Conservation (phyloP, 1,140 invertebrate genomes). For the Eupristina koningsbergeri region DNA sequence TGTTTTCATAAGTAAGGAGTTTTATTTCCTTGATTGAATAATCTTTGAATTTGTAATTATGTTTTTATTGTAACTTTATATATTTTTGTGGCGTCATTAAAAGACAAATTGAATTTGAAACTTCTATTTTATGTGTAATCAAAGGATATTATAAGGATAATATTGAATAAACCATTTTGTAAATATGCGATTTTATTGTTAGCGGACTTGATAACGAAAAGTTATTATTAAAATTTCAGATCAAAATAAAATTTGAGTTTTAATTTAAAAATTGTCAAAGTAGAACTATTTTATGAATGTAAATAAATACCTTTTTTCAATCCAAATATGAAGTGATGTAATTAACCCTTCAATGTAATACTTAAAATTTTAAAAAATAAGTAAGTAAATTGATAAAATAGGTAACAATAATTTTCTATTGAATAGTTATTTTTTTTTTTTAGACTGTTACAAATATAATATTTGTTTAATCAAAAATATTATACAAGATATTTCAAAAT, state of each 20-base stretch:
- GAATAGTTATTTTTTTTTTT: too few relatives aligned
- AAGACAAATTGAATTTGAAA: background rate
- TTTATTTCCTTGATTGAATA: background rate
- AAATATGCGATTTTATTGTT: conserved; percentile 40
- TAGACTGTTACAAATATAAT: too few relatives aligned
- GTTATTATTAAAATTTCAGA: conserved; percentile 45
- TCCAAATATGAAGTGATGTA: background rate
- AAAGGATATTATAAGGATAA: background rate
- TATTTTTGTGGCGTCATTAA: background rate
- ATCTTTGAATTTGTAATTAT: background rate
- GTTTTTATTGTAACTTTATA: conserved; percentile 22
- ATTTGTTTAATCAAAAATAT: too few relatives aligned
- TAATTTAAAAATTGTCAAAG: background rate
- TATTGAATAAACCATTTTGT: conserved; percentile 40
- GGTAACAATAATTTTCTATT: too few relatives aligned
- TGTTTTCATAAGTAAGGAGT: background rate
- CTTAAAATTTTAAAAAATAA: background rate
- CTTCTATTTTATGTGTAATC: conserved; percentile 18
- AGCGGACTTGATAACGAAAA: conserved; percentile 15
- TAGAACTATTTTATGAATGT: background rate
- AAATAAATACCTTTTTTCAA: background rate
- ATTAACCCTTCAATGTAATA: background rate
- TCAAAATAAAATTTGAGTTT: background rate
- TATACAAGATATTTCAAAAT: too few relatives aligned
- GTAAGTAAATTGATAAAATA: background rate